These are phyloP conservation scores for Heliconius erato DNA, from an alignment of 2,888 invertebrate genomes.

Conservation along the genomic window DNA sequence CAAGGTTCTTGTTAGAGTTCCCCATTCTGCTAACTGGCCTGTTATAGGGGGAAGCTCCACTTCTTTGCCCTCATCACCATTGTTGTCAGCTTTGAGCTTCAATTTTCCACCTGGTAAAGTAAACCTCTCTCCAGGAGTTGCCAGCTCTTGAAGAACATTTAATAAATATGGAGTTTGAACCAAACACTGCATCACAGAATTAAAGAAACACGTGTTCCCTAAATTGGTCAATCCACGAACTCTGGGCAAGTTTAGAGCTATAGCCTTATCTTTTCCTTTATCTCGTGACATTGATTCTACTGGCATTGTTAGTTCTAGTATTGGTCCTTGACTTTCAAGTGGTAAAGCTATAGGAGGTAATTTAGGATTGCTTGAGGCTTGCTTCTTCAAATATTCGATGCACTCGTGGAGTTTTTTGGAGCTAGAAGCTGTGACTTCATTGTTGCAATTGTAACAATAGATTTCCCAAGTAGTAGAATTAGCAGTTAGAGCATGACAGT, in stretches of 20 bases:
- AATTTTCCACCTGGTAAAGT: conserved; percentile 90
- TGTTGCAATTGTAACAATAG: conserved; percentile 93
- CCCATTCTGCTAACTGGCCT: conserved; percentile 89
- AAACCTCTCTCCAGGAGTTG: conserved; percentile 89
- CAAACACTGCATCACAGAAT: conserved; percentile 97
- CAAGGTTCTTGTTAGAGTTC: conserved; percentile 88
- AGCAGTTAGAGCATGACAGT: conserved; percentile 90
- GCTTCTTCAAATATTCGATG: conserved; percentile 90
- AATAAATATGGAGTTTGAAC: conserved; percentile 93
- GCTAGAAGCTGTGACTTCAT: conserved; percentile 87
- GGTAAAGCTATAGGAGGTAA: conserved; percentile 71
- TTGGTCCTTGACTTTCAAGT: conserved; percentile 51
- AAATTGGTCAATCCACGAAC: conserved; percentile 94
- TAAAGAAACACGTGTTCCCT: conserved; percentile 99
- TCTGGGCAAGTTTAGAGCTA: conserved; percentile 77
- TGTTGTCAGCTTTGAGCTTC: conserved; percentile 76
- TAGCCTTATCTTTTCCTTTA: conserved; percentile 74
- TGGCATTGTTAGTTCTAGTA: conserved; percentile 61
- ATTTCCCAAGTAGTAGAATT: conserved; percentile 90
- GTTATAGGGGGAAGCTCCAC: conserved; percentile 87
- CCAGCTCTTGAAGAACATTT: conserved; percentile 89
- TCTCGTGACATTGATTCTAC: conserved; percentile 65
- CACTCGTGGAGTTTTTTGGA: conserved; percentile 90
- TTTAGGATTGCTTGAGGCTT: conserved; percentile 69
- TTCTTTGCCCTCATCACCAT: conserved; percentile 79